Conservation (phyloP, 2,888 invertebrate species). For the Mythimna ferrago region DNA sequence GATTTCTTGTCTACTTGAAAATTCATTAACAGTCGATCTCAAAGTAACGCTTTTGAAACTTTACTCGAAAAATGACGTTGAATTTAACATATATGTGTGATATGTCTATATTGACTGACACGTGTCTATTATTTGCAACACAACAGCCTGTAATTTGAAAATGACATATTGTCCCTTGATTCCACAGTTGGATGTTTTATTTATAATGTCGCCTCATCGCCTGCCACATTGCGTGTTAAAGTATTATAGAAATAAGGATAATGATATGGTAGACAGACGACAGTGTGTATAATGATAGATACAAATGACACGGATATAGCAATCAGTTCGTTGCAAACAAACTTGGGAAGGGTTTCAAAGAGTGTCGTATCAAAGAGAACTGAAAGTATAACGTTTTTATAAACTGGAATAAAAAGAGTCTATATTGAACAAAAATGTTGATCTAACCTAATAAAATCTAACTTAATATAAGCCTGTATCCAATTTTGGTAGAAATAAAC, state of each 20-base stretch:
- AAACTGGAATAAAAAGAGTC: neutral
- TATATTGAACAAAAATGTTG: slow-evolving; percentile 3
- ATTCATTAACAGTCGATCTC: neutral
- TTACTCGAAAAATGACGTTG: neutral
- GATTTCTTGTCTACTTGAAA: neutral
- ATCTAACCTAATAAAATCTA: neutral
- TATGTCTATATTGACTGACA: slow-evolving; percentile 1
- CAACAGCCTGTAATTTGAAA: slow-evolving; percentile 20
- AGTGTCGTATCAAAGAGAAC: slow-evolving; percentile 13
- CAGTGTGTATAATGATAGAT: slow-evolving; percentile 25
- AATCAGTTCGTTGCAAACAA: slow-evolving; percentile 13
- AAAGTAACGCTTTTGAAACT: slow-evolving; percentile 1
- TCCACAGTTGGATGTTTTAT: slow-evolving; percentile 29
- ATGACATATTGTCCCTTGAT: slow-evolving; percentile 18
- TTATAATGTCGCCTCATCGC: slow-evolving; percentile 20
- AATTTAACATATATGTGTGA: slow-evolving; percentile 11
- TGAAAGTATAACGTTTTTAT: slow-evolving; percentile 2
- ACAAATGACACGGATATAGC: slow-evolving; percentile 16
- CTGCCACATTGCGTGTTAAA: slow-evolving; percentile 40
- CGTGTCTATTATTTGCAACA: slow-evolving; percentile 15
- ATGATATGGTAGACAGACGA: slow-evolving; percentile 19
- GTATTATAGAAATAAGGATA: slow-evolving; percentile 31
- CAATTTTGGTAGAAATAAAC: neutral
- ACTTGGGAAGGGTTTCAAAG: slow-evolving; percentile 7
- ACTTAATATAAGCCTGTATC: neutral